These are phyloP conservation scores for Melieria omissa DNA, from an alignment of 2,888 invertebrate genomes.

Conservation along the genomic window DNA sequence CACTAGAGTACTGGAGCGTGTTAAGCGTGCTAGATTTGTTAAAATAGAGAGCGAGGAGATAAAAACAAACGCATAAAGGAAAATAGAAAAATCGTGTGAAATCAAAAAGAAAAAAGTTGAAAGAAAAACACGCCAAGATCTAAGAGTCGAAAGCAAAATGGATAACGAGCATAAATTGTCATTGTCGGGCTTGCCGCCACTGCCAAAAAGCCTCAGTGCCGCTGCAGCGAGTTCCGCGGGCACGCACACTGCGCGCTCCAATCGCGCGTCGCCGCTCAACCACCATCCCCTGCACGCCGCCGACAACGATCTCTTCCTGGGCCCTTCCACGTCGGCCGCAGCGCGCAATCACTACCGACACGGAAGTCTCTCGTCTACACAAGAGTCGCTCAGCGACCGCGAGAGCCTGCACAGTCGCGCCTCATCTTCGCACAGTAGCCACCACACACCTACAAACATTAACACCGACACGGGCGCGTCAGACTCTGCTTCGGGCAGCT, in stretches of 20 bases:
- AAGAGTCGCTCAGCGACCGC: conserved; percentile 63
- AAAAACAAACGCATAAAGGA: conserved; percentile 23
- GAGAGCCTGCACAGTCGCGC: conserved; percentile 62
- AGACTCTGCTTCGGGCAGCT: conserved; percentile 32
- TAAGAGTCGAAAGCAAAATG: conserved; percentile 46
- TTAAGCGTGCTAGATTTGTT: not conserved
- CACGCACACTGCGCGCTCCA: conserved; percentile 43
- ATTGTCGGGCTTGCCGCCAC: conserved; percentile 78
- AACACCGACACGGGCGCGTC: conserved; percentile 48
- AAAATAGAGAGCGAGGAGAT: conserved; percentile 16
- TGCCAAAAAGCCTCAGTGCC: conserved; percentile 88
- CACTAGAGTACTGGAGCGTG: conserved; percentile 65
- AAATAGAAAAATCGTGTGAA: conserved; percentile 36
- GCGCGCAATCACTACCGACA: conserved; percentile 48
- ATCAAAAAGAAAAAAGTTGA: conserved; percentile 29
- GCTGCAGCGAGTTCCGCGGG: conserved; percentile 66
- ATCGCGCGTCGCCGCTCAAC: conserved; percentile 51
- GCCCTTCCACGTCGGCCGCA: conserved; percentile 57
- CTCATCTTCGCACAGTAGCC: conserved; percentile 58
- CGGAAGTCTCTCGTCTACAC: conserved; percentile 63
- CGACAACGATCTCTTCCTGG: conserved; percentile 54
- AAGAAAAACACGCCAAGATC: conserved; percentile 32
- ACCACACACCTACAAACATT: conserved; percentile 50
- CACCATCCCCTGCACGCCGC: conserved; percentile 40
- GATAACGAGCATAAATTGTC: conserved; percentile 48